Percentiles rank a stretch among this genome's conserved stretches.
phyloP scores from a whole-genome alignment of 2,888 invertebrate species.

The Lutraria lutraria region DNA sequence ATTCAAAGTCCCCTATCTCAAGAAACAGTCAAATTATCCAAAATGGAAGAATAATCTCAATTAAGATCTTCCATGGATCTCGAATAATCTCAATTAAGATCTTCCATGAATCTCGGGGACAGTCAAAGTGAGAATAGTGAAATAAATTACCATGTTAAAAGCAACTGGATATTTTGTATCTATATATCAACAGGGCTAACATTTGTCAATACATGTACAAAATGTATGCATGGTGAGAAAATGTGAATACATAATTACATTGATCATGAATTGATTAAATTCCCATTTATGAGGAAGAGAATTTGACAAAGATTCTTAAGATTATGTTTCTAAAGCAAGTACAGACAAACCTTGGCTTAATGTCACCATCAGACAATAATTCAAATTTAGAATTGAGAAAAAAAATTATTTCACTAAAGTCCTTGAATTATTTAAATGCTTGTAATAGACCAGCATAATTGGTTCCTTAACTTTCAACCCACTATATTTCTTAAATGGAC shows the following conservation, averaged over 20 bases:
- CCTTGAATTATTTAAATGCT: no score
- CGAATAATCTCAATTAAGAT: neutral
- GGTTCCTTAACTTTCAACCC: no score
- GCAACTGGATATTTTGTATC: neutral
- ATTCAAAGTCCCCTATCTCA: neutral
- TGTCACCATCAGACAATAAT: no score
- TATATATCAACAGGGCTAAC: neutral
- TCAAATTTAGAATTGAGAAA: no score
- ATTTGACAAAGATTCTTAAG: neutral
- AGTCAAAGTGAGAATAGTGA: conserved; percentile 12
- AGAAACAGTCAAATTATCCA: neutral
- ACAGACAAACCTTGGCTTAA: neutral
- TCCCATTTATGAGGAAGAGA: neutral
- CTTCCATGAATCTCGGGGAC: neutral
- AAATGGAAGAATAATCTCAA: neutral
- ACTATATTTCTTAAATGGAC: no score
- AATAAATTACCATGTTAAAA: neutral
- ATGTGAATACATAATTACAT: neutral
- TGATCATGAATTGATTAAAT: neutral
- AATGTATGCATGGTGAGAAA: neutral
- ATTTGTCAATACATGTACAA: neutral
- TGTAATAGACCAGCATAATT: no score
- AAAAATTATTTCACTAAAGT: no score
- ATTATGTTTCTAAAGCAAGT: neutral
- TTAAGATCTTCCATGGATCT: neutral